Base-by-base conservation (phyloP, 2,797 vertebrate genomes). In the Muscicapa striata region DNA sequence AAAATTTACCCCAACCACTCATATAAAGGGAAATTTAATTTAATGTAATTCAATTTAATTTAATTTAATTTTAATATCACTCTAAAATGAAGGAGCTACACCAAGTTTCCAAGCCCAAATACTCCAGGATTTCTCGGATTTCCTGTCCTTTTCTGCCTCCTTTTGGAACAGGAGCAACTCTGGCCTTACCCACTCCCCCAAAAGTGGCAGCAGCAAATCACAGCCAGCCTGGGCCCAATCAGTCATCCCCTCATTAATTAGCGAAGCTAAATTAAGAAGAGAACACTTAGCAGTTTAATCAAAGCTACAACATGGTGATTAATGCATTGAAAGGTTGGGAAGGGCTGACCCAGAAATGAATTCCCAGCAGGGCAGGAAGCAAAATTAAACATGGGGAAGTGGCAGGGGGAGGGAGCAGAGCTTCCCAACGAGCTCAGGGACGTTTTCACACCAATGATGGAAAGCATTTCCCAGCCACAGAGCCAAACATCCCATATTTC, bases 341-440 rank as follows among this genome's bases (percentile, higher is more conserved):
- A 89, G 66, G 84, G 67, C 23, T 87, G 91, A 89, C 75, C 92
- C 78, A 94, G 84, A 85, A 91, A 89, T 24, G 8, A 85, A 87
- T 94, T 92, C 66, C 93, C 82, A 85, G 15, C 0, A 5, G 90
- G 81, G 54, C 38, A 52, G 55, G 11, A 45, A 83, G 41, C 16
- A 63, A 59, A 87, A 87, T 79, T 13, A 66, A 90, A 38, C 0
- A 1, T 7, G 61, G 51, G 45, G 48, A 87, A 0, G 5, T 21
- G 86, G 5, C 13, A 5, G 40, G 21, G 10, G 59, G 55, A 80
- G 64, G 76, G 63, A 94, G 67, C 8, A 3, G 41, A 5, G 0
- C 32, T 29, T 76, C 69, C 2, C 0, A 30, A 70, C 40, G 48
- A 67, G 64, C 61, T 81, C 46, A 5, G 63, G 73, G 77, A 46